Conservation (phyloP, 2,113 vertebrate species). For the Terrapene triunguis region DNA sequence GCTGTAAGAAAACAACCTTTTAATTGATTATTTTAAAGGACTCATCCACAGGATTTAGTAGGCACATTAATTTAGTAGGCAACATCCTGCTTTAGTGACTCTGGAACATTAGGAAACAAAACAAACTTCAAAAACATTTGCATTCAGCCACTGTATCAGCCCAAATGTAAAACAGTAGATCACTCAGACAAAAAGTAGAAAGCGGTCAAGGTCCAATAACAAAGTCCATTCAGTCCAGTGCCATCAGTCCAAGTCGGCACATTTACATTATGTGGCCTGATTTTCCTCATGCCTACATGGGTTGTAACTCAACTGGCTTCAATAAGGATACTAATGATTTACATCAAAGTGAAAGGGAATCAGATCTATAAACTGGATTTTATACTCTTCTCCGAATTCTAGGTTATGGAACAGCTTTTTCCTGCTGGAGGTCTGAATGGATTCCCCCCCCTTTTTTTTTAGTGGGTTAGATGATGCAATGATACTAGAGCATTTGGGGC, state of each 20-base stretch:
- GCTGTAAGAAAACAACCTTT: not conserved
- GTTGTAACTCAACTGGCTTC: not conserved
- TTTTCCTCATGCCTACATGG: not conserved
- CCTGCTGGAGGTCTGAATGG: not conserved
- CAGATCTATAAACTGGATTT: not conserved
- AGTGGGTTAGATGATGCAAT: not conserved
- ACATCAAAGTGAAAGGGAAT: accelerated
- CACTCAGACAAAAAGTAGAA: not conserved
- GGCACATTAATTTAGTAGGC: not conserved
- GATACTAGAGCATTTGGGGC: not conserved
- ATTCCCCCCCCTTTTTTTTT: not conserved
- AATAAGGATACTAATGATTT: accelerated
- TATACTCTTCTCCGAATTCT: not conserved
- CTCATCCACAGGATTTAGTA: not conserved
- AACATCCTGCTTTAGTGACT: not conserved
- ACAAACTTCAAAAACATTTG: not conserved
- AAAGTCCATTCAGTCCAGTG: not conserved
- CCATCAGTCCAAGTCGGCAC: not conserved
- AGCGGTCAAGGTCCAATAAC: not conserved
- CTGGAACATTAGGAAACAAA: not conserved
- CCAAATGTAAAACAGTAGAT: not conserved
- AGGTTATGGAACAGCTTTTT: accelerated
- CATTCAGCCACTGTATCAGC: not conserved
- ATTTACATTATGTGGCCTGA: accelerated
- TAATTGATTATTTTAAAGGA: not conserved